Base-by-base conservation (phyloP, 2,797 vertebrate species). In the Trematomus bernacchii region DNA sequence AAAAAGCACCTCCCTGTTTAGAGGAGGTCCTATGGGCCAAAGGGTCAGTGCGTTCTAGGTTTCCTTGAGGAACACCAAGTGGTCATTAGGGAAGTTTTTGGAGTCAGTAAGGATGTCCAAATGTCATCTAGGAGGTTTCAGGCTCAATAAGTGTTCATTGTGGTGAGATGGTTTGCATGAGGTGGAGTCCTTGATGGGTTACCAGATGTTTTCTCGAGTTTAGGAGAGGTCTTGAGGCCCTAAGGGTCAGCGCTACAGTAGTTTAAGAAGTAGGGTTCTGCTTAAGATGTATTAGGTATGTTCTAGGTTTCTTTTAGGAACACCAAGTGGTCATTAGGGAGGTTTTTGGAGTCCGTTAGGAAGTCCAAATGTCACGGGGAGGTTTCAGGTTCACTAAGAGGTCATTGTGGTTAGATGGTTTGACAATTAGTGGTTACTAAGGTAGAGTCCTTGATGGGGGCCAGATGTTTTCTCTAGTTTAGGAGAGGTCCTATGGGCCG, bases 161-260 rank as follows among this genome's bases (percentile, higher is more conserved):
- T 4, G 4, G 27, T 27, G 27, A 27, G 27, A 27, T 27, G 27
- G 27, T 27, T 27, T 27, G 27, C 27, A 5, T 27, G 27, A 27
- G 27, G 27, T 27, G 27, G 27, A 27, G 27, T 65, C 21, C 10
- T 16, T 14, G 8, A 46, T 7, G 1, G 18, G 50, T 42, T 62
- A 27, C n/a, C 18, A 27, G 53, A 66, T 69, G 57, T 60, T 72
- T 44, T 57, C 33, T 30, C 10, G 10, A 54, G 51, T 67, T 54
- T 52, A 51, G 6, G 46, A 23, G 13, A 74, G 14, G 62, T 62
- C 71, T 27, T 14, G 9, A 3, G 33, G 30, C 23, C 47, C 40
- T 0, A 60, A 2, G 30, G 44, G 13, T 77, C 66, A 53, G n/a
- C 12, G 19, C n/a, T 27, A 27, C 27, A 27, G 27, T 27, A 27